Conservation (phyloP, 2,888 invertebrate genomes). For the Pollenia labialis region DNA sequence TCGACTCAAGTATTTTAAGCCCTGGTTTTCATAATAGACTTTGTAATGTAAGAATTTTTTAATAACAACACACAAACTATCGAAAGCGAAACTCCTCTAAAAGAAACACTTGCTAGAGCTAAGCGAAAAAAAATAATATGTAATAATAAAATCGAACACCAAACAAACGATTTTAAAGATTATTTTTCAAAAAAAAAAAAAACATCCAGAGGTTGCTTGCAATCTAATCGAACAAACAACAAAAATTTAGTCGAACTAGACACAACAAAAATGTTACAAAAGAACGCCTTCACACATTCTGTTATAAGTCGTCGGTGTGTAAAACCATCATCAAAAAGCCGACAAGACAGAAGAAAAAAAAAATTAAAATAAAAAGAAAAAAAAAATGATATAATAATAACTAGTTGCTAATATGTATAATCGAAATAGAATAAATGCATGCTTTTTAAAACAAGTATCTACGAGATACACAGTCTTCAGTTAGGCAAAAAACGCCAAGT, state of each 20-base stretch:
- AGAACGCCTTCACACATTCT: slow-evolving; percentile 70
- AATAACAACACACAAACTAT: no score
- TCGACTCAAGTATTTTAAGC: no score
- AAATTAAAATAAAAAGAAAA: slow-evolving; percentile 16
- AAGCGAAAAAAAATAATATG: no score
- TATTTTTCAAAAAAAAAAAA: neutral
- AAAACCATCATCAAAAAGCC: slow-evolving; percentile 44
- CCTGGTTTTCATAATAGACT: no score
- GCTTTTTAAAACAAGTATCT: slow-evolving; percentile 17
- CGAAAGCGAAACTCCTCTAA: neutral
- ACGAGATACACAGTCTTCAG: slow-evolving; percentile 7
- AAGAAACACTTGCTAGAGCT: neutral
- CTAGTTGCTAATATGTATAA: slow-evolving; percentile 63
- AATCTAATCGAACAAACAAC: slow-evolving; percentile 40
- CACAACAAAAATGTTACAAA: slow-evolving; percentile 53
- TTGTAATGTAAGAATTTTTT: no score
- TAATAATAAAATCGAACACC: neutral
- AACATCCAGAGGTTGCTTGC: slow-evolving; percentile 22
- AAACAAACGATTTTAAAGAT: neutral
- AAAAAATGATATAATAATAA: slow-evolving; percentile 63
- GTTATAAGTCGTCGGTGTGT: slow-evolving; percentile 25
- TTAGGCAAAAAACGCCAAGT: neutral
- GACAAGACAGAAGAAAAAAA: slow-evolving; percentile 22
- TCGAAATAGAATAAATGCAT: slow-evolving; percentile 19
- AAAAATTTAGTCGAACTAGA: slow-evolving; percentile 15